A percentile compares a stretch with the other conserved stretches of the same genome.
These are phyloP conservation scores for Pantherophis vulpinus DNA, from an alignment of 2,797 vertebrate genomes.

Conservation along the genomic window DNA sequence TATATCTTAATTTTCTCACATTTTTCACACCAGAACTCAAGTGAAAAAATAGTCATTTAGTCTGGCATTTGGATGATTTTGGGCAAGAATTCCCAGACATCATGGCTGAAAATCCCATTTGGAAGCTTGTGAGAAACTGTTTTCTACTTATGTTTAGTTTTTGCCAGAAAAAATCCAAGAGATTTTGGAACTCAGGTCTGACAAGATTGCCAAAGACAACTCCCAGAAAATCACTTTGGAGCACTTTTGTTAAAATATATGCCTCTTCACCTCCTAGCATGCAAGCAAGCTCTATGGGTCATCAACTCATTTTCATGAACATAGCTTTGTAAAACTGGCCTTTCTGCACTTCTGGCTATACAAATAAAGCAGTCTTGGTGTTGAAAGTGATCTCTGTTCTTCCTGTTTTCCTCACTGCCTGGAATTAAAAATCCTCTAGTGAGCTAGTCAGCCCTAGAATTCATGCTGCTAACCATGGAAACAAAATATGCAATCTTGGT, in stretches of 20 bases:
- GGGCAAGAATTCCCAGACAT: not conserved
- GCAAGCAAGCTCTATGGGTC: not conserved
- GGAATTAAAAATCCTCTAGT: not conserved
- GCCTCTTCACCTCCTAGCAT: not conserved
- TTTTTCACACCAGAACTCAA: not conserved
- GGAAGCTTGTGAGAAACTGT: not conserved
- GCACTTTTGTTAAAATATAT: not conserved
- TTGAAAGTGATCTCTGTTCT: not conserved
- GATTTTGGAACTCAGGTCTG: not conserved
- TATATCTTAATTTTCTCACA: not conserved
- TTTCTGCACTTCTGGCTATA: not conserved
- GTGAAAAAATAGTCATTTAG: not conserved
- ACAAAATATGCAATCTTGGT: not conserved
- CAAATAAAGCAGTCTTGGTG: not conserved
- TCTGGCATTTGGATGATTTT: not conserved
- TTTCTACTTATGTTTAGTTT: not conserved
- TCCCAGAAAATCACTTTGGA: not conserved
- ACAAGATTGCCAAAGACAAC: not conserved
- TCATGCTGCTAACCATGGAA: not conserved
- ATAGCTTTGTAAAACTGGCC: not conserved
- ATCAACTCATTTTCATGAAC: not conserved
- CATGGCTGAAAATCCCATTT: not conserved
- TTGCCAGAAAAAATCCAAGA: not conserved
- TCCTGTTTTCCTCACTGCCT: not conserved
- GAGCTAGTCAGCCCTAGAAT: not conserved